Conservation (phyloP, 2,113 vertebrate genomes). For the Gopherus evgoodei region DNA sequence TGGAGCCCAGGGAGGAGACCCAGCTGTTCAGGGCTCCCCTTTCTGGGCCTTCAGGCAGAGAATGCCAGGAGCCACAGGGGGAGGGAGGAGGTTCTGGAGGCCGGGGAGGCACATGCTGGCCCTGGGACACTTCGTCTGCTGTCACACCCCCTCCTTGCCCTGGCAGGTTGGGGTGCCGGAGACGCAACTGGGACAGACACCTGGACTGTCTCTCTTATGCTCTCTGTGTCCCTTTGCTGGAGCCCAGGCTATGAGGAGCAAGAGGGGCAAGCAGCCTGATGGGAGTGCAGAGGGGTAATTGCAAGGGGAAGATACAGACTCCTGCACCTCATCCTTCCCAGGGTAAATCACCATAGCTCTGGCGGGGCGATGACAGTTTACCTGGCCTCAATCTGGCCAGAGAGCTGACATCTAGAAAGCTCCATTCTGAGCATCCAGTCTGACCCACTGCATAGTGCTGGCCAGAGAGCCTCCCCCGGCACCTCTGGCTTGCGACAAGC, state of each 20-base stretch:
- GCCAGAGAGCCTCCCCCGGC: neutral
- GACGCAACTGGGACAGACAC: accelerated
- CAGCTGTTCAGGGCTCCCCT: neutral
- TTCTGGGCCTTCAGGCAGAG: neutral
- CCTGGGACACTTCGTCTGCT: too few species aligned
- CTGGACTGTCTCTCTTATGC: accelerated
- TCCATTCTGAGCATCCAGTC: neutral
- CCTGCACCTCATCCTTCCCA: accelerated
- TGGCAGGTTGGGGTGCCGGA: accelerated
- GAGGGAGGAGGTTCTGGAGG: neutral
- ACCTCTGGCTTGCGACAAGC: neutral
- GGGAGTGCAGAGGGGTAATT: neutral
- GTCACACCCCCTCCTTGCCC: accelerated
- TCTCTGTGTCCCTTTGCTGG: accelerated
- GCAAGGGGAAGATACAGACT: neutral
- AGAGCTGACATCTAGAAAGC: slow-evolving; percentile 16
- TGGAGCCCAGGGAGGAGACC: neutral
- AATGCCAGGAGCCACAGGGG: neutral
- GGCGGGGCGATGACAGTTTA: accelerated
- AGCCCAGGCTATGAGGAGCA: neutral
- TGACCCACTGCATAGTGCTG: slow-evolving; percentile 27
- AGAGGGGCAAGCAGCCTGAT: accelerated
- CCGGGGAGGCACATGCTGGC: too few species aligned
- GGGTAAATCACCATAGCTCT: neutral
- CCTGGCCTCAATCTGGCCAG: slow-evolving; percentile 32